phyloP scores from a whole-genome alignment of 2,797 vertebrate species.

The Champsocephalus gunnari region DNA sequence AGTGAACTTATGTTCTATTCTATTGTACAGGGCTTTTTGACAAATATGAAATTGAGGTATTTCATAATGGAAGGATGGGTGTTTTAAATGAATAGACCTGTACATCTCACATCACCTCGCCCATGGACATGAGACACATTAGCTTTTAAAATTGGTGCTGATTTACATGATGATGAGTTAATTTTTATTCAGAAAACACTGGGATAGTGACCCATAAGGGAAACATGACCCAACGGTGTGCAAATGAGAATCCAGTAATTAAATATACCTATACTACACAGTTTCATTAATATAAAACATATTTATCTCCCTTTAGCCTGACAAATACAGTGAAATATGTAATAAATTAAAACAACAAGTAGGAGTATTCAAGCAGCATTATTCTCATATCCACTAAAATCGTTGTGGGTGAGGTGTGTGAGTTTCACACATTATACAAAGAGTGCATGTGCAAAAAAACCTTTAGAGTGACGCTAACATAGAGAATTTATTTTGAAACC shows the following conservation, averaged over 20 bases:
- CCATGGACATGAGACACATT: conserved; percentile 60
- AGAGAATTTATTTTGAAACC: not conserved
- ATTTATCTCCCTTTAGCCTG: conserved; percentile 10
- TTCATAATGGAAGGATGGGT: conserved; percentile 29
- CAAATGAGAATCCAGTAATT: conserved; percentile 59
- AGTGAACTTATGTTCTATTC: conserved; percentile 3
- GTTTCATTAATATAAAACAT: conserved; percentile 21
- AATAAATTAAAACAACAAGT: not conserved
- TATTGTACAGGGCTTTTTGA: conserved; percentile 24
- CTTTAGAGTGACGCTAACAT: not conserved
- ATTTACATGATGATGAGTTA: conserved; percentile 58
- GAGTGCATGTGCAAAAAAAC: too few relatives aligned
- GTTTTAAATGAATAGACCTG: conserved; percentile 41
- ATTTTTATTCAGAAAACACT: conserved; percentile 52
- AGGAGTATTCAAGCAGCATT: not conserved
- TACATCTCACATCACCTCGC: conserved; percentile 28
- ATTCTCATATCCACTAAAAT: not conserved
- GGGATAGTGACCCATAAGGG: conserved; percentile 34
- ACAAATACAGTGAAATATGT: conserved; percentile 10
- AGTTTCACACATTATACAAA: not conserved
- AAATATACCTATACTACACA: conserved; percentile 37
- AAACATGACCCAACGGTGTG: conserved; percentile 50
- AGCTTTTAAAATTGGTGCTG: conserved; percentile 56
- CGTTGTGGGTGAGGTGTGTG: not conserved
- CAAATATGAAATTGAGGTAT: conserved; percentile 31